Conservation (phyloP, 2,797 vertebrate genomes). For the Sternarchorhynchus goeldii region DNA sequence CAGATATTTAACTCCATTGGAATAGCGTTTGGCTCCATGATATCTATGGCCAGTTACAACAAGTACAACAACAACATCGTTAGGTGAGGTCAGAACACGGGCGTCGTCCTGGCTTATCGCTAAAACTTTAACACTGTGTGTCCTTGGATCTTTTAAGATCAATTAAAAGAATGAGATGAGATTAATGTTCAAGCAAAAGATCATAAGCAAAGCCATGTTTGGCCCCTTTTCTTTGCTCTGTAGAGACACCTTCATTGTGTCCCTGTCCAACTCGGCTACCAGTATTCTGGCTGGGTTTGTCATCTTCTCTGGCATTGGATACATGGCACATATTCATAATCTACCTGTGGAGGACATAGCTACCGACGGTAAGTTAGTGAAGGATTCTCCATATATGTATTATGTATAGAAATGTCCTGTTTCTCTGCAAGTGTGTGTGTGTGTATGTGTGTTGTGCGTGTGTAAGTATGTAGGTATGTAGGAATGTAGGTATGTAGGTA, state of each 20-base stretch:
- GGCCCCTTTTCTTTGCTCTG: not conserved
- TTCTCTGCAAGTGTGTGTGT: too few relatives aligned
- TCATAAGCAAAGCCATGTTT: not conserved
- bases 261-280: slow-evolving; percentile 73
- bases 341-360: slow-evolving; percentile 78
- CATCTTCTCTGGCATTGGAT: slow-evolving; percentile 79
- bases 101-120: too few relatives aligned
- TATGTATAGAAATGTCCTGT: too few relatives aligned
- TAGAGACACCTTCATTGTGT: slow-evolving; percentile 75
- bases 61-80: slow-evolving; percentile 78
- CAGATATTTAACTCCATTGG: slow-evolving; percentile 81
- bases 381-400: too few relatives aligned
- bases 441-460: too few relatives aligned
- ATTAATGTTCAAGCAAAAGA: too few relatives aligned
- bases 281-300: slow-evolving; percentile 79
- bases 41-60: slow-evolving; percentile 80
- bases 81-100: slow-evolving; percentile 59
- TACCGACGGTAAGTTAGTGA: slow-evolving; percentile 67
- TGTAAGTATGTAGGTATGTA: too few relatives aligned
- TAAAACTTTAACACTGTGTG: too few relatives aligned
- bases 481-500: too few relatives aligned
- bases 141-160: too few relatives aligned
- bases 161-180: too few relatives aligned
- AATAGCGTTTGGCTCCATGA: slow-evolving; percentile 75
- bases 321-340: slow-evolving; percentile 76